These are phyloP conservation scores for Tautogolabrus adspersus DNA, from an alignment of 2,113 vertebrate genomes.

Conservation along the genomic window DNA sequence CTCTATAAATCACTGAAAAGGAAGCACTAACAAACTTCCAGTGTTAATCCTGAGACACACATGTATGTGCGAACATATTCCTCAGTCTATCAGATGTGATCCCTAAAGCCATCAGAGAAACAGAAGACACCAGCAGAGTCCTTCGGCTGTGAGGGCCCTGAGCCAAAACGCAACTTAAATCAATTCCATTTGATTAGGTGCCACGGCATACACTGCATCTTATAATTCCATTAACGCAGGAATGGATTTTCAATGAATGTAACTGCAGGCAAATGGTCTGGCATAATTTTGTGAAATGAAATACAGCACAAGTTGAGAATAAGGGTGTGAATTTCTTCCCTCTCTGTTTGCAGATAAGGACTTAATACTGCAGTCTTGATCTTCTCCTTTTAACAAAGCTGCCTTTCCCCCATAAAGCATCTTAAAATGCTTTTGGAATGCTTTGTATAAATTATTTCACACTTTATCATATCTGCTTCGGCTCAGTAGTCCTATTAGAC, in stretches of 20 bases:
- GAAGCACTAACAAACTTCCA: slow-evolving; percentile 14
- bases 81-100: slow-evolving; percentile 33
- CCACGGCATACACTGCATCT: slow-evolving; percentile 78
- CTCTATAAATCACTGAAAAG: not conserved
- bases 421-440: slow-evolving; percentile 48
- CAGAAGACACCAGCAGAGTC: slow-evolving; percentile 62
- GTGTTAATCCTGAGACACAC: slow-evolving; percentile 21
- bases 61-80: not conserved
- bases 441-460: slow-evolving; percentile 50
- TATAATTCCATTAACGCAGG: slow-evolving; percentile 83
- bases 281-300: slow-evolving; percentile 81
- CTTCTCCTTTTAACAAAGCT: slow-evolving; percentile 41
- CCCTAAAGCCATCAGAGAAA: slow-evolving; percentile 59
- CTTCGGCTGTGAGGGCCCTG: slow-evolving; percentile 60
- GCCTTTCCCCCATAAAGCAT: slow-evolving; percentile 8
- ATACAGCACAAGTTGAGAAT: slow-evolving; percentile 67
- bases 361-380: slow-evolving; percentile 45
- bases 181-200: slow-evolving; percentile 83
- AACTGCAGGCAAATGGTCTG: slow-evolving; percentile 77
- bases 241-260: slow-evolving; percentile 84
- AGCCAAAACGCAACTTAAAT: slow-evolving; percentile 80
- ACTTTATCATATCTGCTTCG: slow-evolving; percentile 53
- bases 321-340: slow-evolving; percentile 52
- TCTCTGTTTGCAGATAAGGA: slow-evolving; percentile 56
- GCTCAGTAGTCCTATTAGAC: slow-evolving; percentile 22